Percentiles rank a stretch among this genome's conserved stretches.
Evolutionary conservation across 2,113 vertebrate species (phyloP).

Genomic region (Corvus hawaiiensis): DNA sequence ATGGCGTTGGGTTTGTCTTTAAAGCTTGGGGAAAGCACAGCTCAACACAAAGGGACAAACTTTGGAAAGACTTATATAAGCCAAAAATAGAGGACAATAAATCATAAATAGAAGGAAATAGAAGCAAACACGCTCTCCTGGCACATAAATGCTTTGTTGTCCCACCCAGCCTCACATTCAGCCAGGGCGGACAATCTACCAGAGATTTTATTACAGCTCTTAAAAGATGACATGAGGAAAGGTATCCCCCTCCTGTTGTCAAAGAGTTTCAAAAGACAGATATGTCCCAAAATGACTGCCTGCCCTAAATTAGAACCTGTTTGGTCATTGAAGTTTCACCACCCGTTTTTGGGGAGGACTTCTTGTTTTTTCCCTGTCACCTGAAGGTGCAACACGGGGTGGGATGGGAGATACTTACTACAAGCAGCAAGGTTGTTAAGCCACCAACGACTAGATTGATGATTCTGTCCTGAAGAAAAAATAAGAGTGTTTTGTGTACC

Average conservation of each 20-base stretch:
- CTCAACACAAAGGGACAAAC: neutral
- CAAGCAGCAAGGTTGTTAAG: constrained; percentile 83
- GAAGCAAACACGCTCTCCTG: neutral
- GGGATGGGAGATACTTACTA: constrained; percentile 80
- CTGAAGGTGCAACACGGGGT: accelerated
- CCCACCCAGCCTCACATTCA: neutral
- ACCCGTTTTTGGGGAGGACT: neutral
- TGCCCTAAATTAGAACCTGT: neutral
- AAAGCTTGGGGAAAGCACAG: neutral
- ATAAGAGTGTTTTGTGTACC: neutral
- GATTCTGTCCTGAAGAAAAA: constrained; percentile 85
- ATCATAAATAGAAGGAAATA: neutral
- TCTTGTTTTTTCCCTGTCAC: neutral
- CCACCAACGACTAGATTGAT: constrained; percentile 90
- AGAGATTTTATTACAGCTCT: neutral
- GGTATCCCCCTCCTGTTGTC: neutral
- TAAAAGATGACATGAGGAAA: neutral
- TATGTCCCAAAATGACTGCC: neutral
- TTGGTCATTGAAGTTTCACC: neutral
- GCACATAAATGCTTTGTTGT: neutral
- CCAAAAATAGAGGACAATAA: neutral
- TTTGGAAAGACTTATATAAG: neutral
- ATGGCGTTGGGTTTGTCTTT: accelerated
- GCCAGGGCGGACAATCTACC: neutral
- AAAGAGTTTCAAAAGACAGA: neutral